Conservation (phyloP, 2,113 vertebrate species). For the Pipra filicauda region DNA sequence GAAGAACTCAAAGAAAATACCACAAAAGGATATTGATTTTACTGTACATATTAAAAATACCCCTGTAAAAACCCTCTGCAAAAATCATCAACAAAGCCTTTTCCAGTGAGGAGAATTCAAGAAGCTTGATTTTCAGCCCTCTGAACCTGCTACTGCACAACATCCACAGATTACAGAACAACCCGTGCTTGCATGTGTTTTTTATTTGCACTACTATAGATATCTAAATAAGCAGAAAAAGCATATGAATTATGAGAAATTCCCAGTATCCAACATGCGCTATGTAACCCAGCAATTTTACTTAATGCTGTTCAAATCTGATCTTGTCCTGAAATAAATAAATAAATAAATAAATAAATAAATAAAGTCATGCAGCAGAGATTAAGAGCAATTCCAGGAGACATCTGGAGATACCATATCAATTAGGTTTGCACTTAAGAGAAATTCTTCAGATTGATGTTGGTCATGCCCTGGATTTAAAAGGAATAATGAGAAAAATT, state of each 20-base stretch:
- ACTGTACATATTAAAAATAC: rapidly evolving
- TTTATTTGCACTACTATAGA: not conserved
- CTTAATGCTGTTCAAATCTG: not conserved
- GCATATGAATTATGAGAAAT: not conserved
- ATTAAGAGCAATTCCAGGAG: not conserved
- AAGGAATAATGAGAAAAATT: not conserved
- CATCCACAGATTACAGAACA: not conserved
- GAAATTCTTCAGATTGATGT: not conserved
- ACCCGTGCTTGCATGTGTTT: not conserved
- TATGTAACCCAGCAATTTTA: not conserved
- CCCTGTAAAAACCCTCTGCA: rapidly evolving
- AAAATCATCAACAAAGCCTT: not conserved
- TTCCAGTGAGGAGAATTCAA: not conserved
- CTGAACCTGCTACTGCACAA: not conserved
- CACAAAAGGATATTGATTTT: not conserved
- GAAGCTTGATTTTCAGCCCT: not conserved
- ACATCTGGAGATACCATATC: not conserved
- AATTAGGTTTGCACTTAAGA: not conserved
- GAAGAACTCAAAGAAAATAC: not conserved
- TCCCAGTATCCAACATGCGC: not conserved
- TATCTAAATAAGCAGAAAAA: not conserved
- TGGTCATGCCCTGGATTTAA: not conserved
- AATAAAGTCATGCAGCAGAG: not conserved
- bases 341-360: not conserved
- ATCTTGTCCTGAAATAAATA: not conserved